Evolutionary conservation across 2,888 invertebrate species (phyloP), one percentile per base, ranked within the genome.

Genomic region (Drosophila falleni): DNA sequence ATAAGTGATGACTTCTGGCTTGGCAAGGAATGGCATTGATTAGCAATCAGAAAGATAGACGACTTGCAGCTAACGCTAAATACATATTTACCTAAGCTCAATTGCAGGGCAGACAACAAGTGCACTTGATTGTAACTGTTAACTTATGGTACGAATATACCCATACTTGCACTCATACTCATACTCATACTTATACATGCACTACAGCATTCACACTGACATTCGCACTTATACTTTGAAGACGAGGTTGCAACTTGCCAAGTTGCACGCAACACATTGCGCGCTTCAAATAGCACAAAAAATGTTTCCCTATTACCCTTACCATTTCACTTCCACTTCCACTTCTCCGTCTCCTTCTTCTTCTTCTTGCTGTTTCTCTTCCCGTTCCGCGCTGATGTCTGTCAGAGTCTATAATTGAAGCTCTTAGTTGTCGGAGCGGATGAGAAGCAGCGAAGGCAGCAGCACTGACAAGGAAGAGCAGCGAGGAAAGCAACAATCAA

Each of bases 321-420:
- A 15, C 11, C 23, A 29, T 69, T 26, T 11, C 31, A 13, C 2
- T 19, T 42, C 13, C 37, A 41, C 26, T 44, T 37, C 19, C 11
- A 23, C 39, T 69, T 35, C 13, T 37, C 29, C n/a, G 46, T 53
- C 15, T 13, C 42, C 4, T 13, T 51, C 15, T 42, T 4, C 5
- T 55, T 59, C 13, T 39, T 4, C 15, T 51, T 39, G 8, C 6
- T 37, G 23, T 54, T 42, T 11, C 41, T 13, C 5, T 31, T 59
- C 55, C 16, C 55, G 13, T 41, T 46, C 35, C 19, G 49, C 49
- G 16, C 50, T 62, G 59, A 53, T 66, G 61, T 49, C 73, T 73
- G 78, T 76, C 84, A 67, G 79, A 49, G 85, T 78, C 81, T 81
- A 78, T 83, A 83, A 83, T 83, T 87, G 87, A 74, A 79, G 82